Evolutionary conservation across 2,797 vertebrate species (phyloP).

Genomic region (Crenichthys baileyi): DNA sequence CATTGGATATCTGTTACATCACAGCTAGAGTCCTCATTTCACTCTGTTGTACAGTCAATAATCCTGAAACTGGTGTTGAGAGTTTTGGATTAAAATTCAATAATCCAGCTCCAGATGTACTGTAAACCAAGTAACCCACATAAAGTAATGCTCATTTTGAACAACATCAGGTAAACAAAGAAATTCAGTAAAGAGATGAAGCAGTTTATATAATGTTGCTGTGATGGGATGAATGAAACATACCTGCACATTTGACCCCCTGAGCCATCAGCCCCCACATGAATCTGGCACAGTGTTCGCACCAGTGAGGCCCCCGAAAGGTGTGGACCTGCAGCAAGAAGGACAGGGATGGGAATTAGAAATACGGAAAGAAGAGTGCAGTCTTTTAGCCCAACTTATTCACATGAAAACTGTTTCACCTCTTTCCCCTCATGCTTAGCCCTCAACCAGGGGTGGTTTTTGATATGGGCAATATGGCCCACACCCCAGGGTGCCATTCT

Average conservation of each 20-base stretch:
- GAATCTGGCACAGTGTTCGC: slow-evolving; percentile 99
- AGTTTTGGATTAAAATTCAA: slow-evolving; percentile 61
- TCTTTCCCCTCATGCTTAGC: background rate
- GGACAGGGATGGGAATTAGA: slow-evolving; percentile 46
- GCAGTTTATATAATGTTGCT: slow-evolving; percentile 31
- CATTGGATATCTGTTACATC: slow-evolving; percentile 56
- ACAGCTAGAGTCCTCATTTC: slow-evolving; percentile 34
- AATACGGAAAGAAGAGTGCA: slow-evolving; percentile 14
- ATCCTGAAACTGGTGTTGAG: slow-evolving; percentile 65
- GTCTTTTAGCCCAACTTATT: slow-evolving; percentile 6
- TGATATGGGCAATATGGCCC: background rate
- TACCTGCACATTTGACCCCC: slow-evolving; percentile 99
- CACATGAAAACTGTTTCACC: background rate
- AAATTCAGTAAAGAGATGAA: slow-evolving; percentile 7
- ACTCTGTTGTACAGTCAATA: slow-evolving; percentile 67
- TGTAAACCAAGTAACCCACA: slow-evolving; percentile 71
- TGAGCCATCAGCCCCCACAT: slow-evolving; percentile 99
- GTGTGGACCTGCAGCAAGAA: slow-evolving; percentile 91
- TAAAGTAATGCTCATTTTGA: slow-evolving; percentile 48
- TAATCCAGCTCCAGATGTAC: slow-evolving; percentile 68
- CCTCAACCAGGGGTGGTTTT: background rate
- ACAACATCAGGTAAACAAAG: background rate
- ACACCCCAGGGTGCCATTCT: background rate
- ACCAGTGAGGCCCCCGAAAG: slow-evolving; percentile 98
- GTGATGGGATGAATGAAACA: slow-evolving; percentile 17